A percentile compares a stretch with the other conserved stretches of the same genome.
These are phyloP conservation scores for Emys orbicularis DNA, from an alignment of 2,797 vertebrate genomes.

Conservation along the genomic window DNA sequence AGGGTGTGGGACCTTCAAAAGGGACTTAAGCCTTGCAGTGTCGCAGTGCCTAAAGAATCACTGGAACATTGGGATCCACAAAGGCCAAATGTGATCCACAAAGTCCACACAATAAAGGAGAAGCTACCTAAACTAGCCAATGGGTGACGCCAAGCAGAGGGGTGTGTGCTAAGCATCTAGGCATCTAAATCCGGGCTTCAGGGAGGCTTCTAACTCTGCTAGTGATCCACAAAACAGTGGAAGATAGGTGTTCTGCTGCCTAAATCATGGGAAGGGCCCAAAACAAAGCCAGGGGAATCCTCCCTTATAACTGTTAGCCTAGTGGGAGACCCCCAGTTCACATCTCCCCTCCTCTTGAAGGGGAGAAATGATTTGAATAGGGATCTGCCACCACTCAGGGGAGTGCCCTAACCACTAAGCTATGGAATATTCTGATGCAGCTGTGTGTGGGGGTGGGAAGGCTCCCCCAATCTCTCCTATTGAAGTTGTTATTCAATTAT, in stretches of 20 bases:
- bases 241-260: not conserved
- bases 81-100: not conserved
- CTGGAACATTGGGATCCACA: not conserved
- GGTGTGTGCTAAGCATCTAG: not conserved
- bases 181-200: not conserved
- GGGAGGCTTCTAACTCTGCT: not conserved
- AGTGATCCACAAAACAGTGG: not conserved
- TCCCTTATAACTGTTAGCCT: not conserved
- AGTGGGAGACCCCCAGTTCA: not conserved
- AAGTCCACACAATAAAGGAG: not conserved
- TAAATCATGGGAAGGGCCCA: not conserved
- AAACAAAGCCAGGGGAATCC: not conserved
- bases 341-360: not conserved
- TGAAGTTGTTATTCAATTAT: no score
- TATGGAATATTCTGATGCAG: no score
- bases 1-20: not conserved
- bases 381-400: not conserved
- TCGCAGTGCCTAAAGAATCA: not conserved
- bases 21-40: not conserved
- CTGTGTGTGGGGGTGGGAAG: not conserved
- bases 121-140: not conserved
- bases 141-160: not conserved
- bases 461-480: not conserved
- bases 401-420: not conserved
- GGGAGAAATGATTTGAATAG: not conserved